phyloP scores from a whole-genome alignment of 1,140 invertebrate genomes.

The Conus ventricosus region DNA sequence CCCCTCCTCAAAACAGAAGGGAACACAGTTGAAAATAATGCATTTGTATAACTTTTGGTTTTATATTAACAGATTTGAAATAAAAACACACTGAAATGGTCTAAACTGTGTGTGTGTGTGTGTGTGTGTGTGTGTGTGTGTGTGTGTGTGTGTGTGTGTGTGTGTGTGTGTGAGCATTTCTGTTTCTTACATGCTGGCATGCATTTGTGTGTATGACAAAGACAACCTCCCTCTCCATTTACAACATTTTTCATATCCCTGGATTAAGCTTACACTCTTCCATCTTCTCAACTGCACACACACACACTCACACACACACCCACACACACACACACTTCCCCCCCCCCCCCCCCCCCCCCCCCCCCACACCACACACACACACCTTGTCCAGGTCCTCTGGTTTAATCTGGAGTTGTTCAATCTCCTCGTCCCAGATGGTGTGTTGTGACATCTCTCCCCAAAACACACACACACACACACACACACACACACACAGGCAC shows the following conservation, averaged over 20 bases:
- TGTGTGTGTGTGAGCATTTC: too few species aligned
- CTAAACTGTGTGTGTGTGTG: too few species aligned
- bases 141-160: too few species aligned
- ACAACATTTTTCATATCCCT: too few species aligned
- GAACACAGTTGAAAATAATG: background rate
- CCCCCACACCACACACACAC: background rate
- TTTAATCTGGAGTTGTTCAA: conserved; percentile 69
- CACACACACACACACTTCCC: background rate
- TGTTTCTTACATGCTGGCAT: too few species aligned
- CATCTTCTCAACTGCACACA: background rate
- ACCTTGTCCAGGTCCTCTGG: conserved; percentile 70
- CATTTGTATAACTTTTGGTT: background rate
- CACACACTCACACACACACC: background rate
- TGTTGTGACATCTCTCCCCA: conserved; percentile 33
- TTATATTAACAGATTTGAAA: background rate
- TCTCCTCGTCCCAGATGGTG: conserved; percentile 71
- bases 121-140: too few species aligned
- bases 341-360: too few species aligned
- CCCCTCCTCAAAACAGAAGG: background rate
- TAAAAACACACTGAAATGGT: too few species aligned
- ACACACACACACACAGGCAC: background rate
- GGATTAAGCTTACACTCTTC: too few species aligned
- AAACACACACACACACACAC: background rate
- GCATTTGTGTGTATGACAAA: too few species aligned
- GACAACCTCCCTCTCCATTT: too few species aligned